Evolutionary conservation across 1,140 invertebrate genomes (phyloP).

Genomic region (Ceratoteleas bidentatus): DNA sequence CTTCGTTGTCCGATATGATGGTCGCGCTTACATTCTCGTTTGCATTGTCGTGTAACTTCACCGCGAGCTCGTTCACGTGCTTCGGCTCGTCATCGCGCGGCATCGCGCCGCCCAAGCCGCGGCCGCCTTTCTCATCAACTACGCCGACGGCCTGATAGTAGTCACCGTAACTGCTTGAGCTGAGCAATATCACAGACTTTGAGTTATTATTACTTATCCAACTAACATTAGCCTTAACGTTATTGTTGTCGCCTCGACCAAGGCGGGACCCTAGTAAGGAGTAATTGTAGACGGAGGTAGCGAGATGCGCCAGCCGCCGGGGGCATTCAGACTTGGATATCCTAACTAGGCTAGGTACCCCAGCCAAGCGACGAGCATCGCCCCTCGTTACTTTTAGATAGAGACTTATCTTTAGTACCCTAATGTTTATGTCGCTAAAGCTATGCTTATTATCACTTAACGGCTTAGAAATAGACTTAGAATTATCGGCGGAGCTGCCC

Average conservation of each 20-base stretch:
- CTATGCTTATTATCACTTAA: conserved; percentile 83
- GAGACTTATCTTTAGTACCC: conserved; percentile 80
- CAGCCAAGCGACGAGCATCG: conserved; percentile 75
- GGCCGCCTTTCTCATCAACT: too few relatives aligned
- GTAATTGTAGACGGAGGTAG: conserved; percentile 80
- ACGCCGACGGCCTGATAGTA: conserved; percentile 77
- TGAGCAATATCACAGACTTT: conserved; percentile 82
- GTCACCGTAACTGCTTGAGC: conserved; percentile 80
- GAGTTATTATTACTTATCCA: conserved; percentile 80
- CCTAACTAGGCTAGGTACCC: conserved; percentile 82
- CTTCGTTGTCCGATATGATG: too few relatives aligned
- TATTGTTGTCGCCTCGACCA: conserved; percentile 79
- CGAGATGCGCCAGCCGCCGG: conserved; percentile 78
- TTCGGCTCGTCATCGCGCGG: too few relatives aligned
- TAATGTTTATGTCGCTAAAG: conserved; percentile 81
- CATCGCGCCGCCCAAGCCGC: too few relatives aligned
- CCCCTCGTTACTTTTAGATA: conserved; percentile 75
- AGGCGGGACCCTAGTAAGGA: conserved; percentile 80
- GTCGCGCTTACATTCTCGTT: too few relatives aligned
- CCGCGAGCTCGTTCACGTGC: too few relatives aligned
- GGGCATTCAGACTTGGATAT: conserved; percentile 82
- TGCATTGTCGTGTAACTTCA: too few relatives aligned
- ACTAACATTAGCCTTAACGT: conserved; percentile 81
- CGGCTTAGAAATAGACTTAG: conserved; percentile 82
- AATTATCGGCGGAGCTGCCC: conserved; percentile 81